Conservation (phyloP, 2,888 invertebrate genomes). For the Ophion ventricosus region DNA sequence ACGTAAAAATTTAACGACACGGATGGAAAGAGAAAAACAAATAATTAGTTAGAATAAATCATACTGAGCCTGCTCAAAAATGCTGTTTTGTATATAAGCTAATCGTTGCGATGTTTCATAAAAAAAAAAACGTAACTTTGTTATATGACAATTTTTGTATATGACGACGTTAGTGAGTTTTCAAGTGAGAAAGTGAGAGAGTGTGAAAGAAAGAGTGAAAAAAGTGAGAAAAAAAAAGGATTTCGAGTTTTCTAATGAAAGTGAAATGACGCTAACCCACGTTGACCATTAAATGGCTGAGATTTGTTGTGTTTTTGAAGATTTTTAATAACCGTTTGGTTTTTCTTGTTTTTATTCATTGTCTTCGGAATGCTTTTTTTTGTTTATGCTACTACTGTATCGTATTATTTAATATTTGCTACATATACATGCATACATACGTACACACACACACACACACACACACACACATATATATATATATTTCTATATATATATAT, state of each 20-base stretch:
- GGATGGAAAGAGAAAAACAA: conserved; percentile 37
- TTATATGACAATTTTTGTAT: conserved; percentile 75
- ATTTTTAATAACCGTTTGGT: conserved; percentile 81
- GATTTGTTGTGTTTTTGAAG: conserved; percentile 82
- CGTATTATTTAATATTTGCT: conserved; percentile 54
- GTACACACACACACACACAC: conserved; percentile 16
- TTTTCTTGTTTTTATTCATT: conserved; percentile 74
- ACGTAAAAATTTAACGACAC: conserved; percentile 23
- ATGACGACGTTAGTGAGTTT: conserved; percentile 74
- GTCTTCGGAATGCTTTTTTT: conserved; percentile 80
- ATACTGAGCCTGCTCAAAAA: conserved; percentile 70
- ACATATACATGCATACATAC: conserved; percentile 3
- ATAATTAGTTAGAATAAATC: conserved; percentile 69
- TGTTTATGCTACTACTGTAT: conserved; percentile 70
- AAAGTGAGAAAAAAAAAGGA: conserved; percentile 59
- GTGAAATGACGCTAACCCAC: conserved; percentile 77
- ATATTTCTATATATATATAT: conserved; percentile 1
- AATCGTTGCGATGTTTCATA: conserved; percentile 74
- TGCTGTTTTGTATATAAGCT: conserved; percentile 71
- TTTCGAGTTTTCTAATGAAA: conserved; percentile 66
- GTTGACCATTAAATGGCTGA: conserved; percentile 79
- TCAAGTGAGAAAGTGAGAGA: conserved; percentile 43
- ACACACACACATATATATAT: not conserved
- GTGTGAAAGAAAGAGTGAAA: conserved; percentile 47
- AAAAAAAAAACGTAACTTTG: conserved; percentile 69